Base-by-base conservation (phyloP, 2,797 vertebrate species). In the Xiphophorus birchmanni region DNA sequence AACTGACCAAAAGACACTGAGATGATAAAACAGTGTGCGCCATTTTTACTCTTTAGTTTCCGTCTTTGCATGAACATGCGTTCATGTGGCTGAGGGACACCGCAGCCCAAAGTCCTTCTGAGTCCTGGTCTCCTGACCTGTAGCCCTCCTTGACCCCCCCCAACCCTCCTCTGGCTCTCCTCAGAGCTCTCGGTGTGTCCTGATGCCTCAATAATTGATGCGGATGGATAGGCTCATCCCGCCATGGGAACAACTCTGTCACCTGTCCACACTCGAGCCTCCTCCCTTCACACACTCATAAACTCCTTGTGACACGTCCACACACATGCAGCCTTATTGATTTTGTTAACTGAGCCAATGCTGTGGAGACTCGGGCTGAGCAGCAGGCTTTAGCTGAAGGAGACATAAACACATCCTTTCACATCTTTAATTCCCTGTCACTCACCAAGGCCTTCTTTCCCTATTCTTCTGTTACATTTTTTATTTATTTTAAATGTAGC, bases 261-360 rank as follows among this genome's bases (percentile, higher is more conserved):
- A 90, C 91, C 91, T 90, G 86, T 90, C 82, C 86, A 69, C 86
- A 80, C 82, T 87, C 74, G 85, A 80, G 42, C 87, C 86, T 76
- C 84, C 60, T 54, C 32, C 76, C 76, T 26, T 60, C 85, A 63
- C 80, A 86, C 85, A 69, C 85, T 77, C 84, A 85, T 80, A 89
- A 86, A 84, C 83, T 90, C 88, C 86, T 84, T 87, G 76, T 80
- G 89, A 94, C 92, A 92, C 92, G 84, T 93, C 94, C 92, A 91
- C 92, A 94, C 93, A 94, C 91, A 91, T 76, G 86, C 91, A 82
- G 74, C 1, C 86, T 10, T 96, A 96, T 96, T 96, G 95, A 96
- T 96, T 96, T 95, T 96, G 96, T 95, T 94, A 95, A 94, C 91
- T 91, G 95, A 96, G 93, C 94, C 93, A 80, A 95, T 94, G 84